Conservation (phyloP, 1,140 invertebrate genomes). For the Cryptotermes secundus region DNA sequence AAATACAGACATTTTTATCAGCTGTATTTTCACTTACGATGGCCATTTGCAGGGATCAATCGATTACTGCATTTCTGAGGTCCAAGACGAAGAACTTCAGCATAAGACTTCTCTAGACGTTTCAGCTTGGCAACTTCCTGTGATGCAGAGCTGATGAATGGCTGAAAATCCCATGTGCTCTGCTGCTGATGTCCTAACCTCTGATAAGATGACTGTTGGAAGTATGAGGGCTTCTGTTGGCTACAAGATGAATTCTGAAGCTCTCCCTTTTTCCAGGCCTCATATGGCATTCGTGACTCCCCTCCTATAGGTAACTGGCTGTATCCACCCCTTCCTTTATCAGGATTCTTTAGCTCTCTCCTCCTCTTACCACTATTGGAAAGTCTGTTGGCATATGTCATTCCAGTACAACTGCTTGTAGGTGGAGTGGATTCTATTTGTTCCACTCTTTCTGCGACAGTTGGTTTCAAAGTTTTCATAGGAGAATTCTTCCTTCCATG, state of each 20-base stretch:
- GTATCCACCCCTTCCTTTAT: neutral
- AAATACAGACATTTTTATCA: neutral
- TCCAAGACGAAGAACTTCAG: conserved; percentile 71
- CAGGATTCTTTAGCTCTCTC: neutral
- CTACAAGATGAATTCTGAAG: neutral
- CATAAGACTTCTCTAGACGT: conserved; percentile 78
- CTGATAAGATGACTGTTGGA: conserved; percentile 30
- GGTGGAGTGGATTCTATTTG: conserved; percentile 10
- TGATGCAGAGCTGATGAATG: conserved; percentile 61
- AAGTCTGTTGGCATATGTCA: neutral
- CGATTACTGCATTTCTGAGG: conserved; percentile 27
- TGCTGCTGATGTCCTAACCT: neutral
- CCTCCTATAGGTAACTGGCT: neutral
- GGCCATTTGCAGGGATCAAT: neutral
- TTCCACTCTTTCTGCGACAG: conserved; percentile 29
- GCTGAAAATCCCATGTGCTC: conserved; percentile 41
- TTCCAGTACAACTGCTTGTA: neutral
- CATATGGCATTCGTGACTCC: neutral
- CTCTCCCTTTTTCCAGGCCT: neutral
- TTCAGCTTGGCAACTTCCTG: conserved; percentile 78
- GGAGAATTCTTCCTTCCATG: conserved; percentile 55
- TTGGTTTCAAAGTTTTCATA: conserved; percentile 25
- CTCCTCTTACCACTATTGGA: neutral
- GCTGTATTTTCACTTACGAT: neutral
- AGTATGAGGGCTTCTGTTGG: neutral